Conservation (phyloP, 2,797 vertebrate species). For the Mormyrops attenuatus region DNA sequence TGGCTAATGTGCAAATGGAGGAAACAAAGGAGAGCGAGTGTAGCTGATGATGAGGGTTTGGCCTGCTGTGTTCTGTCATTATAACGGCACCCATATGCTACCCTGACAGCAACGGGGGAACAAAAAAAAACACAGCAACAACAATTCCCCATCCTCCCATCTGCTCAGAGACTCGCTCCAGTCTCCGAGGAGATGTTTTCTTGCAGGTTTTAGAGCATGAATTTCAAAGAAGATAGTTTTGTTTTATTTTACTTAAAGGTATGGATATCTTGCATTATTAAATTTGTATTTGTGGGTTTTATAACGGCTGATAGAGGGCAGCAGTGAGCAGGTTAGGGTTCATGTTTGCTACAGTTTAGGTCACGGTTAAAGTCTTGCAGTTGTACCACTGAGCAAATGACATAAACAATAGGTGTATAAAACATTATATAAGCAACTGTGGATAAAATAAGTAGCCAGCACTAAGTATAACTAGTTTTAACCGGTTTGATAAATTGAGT, state of each 20-base stretch:
- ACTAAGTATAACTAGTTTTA: background rate
- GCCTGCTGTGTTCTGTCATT: constrained; percentile 20
- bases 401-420: background rate
- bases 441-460: background rate
- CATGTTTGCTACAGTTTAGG: background rate
- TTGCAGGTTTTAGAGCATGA: background rate
- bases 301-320: background rate
- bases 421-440: background rate
- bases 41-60: constrained; percentile 23
- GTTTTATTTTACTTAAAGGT: background rate
- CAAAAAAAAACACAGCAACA: background rate
- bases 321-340: background rate
- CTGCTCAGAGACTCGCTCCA: background rate
- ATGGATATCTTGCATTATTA: background rate
- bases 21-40: background rate
- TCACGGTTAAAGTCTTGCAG: background rate
- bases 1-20: constrained; percentile 7
- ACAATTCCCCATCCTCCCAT: background rate
- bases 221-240: background rate
- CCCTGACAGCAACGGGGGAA: background rate
- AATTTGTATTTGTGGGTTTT: background rate
- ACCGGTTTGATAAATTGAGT: background rate
- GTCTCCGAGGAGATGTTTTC: background rate
- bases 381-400: background rate
- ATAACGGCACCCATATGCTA: constrained; percentile 23